phyloP scores from a whole-genome alignment of 2,797 vertebrate genomes.

The Limosa lapponica region DNA sequence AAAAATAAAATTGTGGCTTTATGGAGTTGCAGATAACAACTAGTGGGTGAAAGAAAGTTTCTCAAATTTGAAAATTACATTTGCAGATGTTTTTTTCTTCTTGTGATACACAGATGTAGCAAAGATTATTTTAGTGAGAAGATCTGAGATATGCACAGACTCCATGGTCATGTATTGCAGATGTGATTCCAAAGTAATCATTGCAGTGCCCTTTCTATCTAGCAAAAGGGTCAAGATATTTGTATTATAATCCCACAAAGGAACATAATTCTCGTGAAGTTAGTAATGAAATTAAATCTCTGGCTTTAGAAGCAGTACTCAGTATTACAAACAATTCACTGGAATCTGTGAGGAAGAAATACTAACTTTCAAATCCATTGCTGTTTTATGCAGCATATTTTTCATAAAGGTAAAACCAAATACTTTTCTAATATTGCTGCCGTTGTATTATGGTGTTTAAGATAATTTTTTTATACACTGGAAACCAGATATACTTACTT shows the following conservation, averaged over 20 bases:
- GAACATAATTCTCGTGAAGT: not conserved
- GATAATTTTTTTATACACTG: not conserved
- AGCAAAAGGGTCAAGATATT: not conserved
- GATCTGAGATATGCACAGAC: accelerated
- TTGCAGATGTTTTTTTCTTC: not conserved
- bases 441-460: not conserved
- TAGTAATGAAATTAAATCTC: not conserved
- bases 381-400: not conserved
- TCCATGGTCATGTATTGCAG: not conserved
- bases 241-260: not conserved
- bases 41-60: not conserved
- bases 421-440: not conserved
- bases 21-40: not conserved
- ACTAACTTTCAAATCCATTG: not conserved
- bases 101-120: accelerated
- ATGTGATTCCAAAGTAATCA: not conserved
- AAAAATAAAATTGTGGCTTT: not conserved
- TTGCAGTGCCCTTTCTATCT: not conserved
- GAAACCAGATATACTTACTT: not conserved
- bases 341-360: not conserved
- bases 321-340: not conserved
- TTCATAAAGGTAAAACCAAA: not conserved
- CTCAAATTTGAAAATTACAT: not conserved
- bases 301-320: not conserved
- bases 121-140: not conserved